Conservation (phyloP, 2,888 invertebrate species). For the Physocephala rufipes region DNA sequence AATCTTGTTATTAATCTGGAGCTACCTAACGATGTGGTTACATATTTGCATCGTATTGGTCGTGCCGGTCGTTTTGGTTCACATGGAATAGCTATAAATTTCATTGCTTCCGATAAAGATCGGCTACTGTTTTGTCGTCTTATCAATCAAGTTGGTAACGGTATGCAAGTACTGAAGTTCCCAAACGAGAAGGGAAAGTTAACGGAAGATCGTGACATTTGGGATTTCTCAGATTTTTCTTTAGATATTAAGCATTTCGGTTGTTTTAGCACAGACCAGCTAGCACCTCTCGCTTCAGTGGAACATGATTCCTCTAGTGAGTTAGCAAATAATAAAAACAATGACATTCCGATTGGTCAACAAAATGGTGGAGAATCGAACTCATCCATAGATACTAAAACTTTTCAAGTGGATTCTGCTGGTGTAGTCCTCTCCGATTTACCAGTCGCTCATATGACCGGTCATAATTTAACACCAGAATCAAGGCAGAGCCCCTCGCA, state of each 20-base stretch:
- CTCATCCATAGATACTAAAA: constrained; percentile 51
- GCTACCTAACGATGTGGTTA: constrained; percentile 79
- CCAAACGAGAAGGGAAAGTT: constrained; percentile 51
- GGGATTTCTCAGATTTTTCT: constrained; percentile 55
- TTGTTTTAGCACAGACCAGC: constrained; percentile 42
- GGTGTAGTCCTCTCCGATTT: constrained; percentile 47
- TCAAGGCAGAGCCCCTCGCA: constrained; percentile 54
- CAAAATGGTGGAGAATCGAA: constrained; percentile 41
- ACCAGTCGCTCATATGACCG: constrained; percentile 40
- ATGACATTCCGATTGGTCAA: constrained; percentile 43
- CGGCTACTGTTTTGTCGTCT: constrained; percentile 69
- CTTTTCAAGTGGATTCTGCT: constrained; percentile 50
- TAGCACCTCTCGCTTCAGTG: constrained; percentile 49
- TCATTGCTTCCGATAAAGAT: constrained; percentile 76
- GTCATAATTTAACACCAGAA: constrained; percentile 49
- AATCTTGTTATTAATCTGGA: constrained; percentile 95
- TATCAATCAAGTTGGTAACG: constrained; percentile 68
- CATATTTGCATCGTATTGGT: constrained; percentile 94
- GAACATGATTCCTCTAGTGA: constrained; percentile 40
- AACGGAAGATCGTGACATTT: constrained; percentile 54
- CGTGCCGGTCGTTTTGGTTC: constrained; percentile 94
- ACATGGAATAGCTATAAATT: constrained; percentile 80
- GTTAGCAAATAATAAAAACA: constrained; percentile 40
- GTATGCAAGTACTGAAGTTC: constrained; percentile 68
- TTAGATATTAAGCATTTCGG: constrained; percentile 48